phyloP scores from a whole-genome alignment of 2,113 vertebrate species.

The Ammospiza nelsoni region DNA sequence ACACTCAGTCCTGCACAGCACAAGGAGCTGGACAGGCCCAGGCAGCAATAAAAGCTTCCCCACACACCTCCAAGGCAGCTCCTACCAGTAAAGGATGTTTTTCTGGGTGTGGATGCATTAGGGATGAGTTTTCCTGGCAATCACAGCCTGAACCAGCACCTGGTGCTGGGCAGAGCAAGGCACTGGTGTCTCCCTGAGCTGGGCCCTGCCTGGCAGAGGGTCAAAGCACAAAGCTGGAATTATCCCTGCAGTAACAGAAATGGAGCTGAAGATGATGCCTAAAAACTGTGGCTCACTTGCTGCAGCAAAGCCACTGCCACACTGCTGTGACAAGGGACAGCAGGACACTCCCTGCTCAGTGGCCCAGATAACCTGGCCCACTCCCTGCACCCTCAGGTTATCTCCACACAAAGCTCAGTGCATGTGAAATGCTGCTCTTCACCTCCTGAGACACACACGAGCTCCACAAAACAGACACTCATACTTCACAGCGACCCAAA shows the following conservation, averaged over 20 bases:
- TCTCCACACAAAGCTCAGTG: neutral
- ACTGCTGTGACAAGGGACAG: neutral
- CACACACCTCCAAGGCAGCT: neutral
- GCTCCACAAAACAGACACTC: neutral
- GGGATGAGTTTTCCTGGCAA: neutral
- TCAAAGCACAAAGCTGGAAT: neutral
- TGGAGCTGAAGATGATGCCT: neutral
- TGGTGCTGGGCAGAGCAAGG: neutral
- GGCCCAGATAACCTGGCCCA: neutral
- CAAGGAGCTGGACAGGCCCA: neutral
- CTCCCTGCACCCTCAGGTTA: rapidly evolving
- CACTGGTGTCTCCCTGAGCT: neutral
- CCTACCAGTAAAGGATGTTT: neutral
- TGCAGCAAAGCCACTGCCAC: neutral
- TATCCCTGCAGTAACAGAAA: neutral
- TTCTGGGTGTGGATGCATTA: neutral
- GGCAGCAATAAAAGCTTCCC: neutral
- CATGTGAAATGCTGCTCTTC: neutral
- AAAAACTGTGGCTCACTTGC: neutral
- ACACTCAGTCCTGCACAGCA: neutral
- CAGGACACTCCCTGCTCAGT: neutral
- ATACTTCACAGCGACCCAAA: neutral
- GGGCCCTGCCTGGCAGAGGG: neutral
- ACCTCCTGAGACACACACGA: neutral
- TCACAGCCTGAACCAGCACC: neutral